phyloP scores from a whole-genome alignment of 2,888 invertebrate species.

The Lasiommata megera region DNA sequence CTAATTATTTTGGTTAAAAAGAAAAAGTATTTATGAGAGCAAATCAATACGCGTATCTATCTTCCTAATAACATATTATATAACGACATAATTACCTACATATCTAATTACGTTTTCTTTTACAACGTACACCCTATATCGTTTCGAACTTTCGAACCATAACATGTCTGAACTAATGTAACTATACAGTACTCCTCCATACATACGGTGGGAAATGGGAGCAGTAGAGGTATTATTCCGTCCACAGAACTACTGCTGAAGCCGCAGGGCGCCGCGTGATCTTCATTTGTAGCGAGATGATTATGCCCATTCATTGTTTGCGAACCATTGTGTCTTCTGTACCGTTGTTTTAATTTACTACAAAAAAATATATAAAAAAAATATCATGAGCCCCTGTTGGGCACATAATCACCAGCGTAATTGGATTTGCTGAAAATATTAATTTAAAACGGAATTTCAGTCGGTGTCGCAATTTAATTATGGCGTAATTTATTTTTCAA shows the following conservation, averaged over 20 bases:
- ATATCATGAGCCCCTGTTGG: neutral
- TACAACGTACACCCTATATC: too few relatives aligned
- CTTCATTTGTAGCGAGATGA: slow-evolving; percentile 12
- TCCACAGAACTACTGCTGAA: neutral
- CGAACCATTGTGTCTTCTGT: slow-evolving; percentile 6
- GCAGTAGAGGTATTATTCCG: neutral
- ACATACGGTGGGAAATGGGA: neutral
- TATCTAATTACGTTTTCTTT: too few relatives aligned
- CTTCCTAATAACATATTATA: too few relatives aligned
- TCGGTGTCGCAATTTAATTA: neutral
- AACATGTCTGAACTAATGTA: too few relatives aligned
- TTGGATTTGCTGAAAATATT: neutral
- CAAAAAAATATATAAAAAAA: slow-evolving; percentile 4
- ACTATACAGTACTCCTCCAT: neutral
- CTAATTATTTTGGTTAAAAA: too few relatives aligned
- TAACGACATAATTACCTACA: too few relatives aligned
- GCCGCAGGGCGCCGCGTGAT: slow-evolving; percentile 3
- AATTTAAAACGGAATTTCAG: neutral
- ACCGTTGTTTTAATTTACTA: slow-evolving; percentile 10
- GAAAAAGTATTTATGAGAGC: too few relatives aligned
- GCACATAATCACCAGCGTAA: neutral
- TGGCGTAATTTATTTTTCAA: neutral
- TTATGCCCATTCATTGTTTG: slow-evolving; percentile 3
- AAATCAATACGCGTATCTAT: too few relatives aligned
- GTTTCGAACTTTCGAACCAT: too few relatives aligned